Percentiles rank a stretch among this genome's conserved stretches.
Conservation (phyloP, 2,888 invertebrate genomes). For the Myopa testacea region DNA sequence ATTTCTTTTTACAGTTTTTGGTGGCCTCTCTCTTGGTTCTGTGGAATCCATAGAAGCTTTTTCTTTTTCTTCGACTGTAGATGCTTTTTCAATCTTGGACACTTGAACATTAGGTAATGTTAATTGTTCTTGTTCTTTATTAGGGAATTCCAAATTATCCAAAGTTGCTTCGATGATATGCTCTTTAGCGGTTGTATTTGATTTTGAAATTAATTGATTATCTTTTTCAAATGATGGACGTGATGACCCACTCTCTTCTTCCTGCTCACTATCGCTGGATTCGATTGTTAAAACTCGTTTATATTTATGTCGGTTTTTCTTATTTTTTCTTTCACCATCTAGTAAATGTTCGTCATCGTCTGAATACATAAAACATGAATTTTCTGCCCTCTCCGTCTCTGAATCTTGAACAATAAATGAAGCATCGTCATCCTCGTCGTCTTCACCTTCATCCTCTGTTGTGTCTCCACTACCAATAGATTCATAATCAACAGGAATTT, state of each 20-base stretch:
- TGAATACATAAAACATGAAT: slow-evolving; percentile 45
- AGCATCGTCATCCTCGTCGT: slow-evolving; percentile 69
- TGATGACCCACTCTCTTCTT: background rate
- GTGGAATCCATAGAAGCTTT: too few species aligned
- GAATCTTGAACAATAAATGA: slow-evolving; percentile 71
- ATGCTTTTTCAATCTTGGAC: too few species aligned
- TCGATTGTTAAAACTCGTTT: slow-evolving; percentile 7
- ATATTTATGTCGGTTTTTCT: slow-evolving; percentile 1
- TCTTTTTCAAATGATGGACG: background rate
- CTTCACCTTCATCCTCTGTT: slow-evolving; percentile 67
- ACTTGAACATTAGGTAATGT: too few species aligned
- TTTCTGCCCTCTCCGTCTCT: slow-evolving; percentile 36
- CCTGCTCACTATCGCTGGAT: background rate
- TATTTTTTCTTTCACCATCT: background rate
- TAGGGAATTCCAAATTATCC: too few species aligned
- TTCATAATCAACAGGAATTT: slow-evolving; percentile 70
- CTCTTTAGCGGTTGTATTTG: too few species aligned
- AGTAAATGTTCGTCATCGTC: slow-evolving; percentile 38
- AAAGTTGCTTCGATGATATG: too few species aligned
- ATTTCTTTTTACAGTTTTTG: too few species aligned
- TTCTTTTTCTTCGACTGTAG: too few species aligned
- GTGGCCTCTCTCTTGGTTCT: too few species aligned
- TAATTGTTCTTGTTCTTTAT: too few species aligned
- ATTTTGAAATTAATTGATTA: too few species aligned
- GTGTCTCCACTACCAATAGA: slow-evolving; percentile 70